These are phyloP conservation scores for Phycodurus eques DNA, from an alignment of 2,113 vertebrate genomes.

Conservation along the genomic window DNA sequence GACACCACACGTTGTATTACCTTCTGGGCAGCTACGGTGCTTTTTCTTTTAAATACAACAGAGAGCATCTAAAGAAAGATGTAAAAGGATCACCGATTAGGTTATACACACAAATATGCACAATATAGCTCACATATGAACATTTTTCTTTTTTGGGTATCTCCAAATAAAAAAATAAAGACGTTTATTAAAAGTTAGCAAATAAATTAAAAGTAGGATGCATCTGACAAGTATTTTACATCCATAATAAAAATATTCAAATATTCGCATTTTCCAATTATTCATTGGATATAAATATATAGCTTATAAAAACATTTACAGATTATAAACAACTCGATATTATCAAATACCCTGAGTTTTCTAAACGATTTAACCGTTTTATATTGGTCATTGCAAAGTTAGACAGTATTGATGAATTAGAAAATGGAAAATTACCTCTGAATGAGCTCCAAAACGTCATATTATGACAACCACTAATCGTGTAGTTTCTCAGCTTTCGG, in stretches of 20 bases:
- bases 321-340: not conserved
- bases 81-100: not conserved
- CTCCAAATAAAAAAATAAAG: not conserved
- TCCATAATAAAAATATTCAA: not conserved
- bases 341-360: not conserved
- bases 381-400: not conserved
- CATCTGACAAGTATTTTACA: not conserved
- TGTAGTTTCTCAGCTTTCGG: not conserved
- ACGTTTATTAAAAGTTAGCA: not conserved
- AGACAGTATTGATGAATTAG: not conserved
- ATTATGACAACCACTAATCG: not conserved
- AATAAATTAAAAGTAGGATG: not conserved
- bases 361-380: not conserved
- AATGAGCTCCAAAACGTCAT: not conserved
- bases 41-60: constrained; percentile 27
- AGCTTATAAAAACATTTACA: not conserved
- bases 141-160: too few relatives aligned
- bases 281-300: not conserved
- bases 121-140: not conserved
- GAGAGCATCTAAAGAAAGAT: constrained; percentile 47
- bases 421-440: not conserved
- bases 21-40: constrained; percentile 33
- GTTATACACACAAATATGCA: not conserved
- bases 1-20: constrained; percentile 23
- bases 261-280: not conserved